phyloP scores from a whole-genome alignment of 2,888 invertebrate genomes.

The Cataglyphis albicans region DNA sequence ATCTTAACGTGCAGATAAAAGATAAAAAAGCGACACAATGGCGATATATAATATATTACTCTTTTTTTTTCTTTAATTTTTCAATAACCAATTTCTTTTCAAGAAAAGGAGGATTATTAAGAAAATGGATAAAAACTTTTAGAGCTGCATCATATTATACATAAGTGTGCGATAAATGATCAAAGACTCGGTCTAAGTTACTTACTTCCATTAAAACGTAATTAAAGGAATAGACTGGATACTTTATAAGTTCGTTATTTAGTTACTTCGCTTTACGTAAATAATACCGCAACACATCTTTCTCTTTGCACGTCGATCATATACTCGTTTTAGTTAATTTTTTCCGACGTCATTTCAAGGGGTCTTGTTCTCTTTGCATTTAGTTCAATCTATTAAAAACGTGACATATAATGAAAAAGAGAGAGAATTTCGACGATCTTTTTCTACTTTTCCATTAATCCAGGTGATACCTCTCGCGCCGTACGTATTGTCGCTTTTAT shows the following conservation, averaged over 20 bases:
- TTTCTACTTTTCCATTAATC: slow-evolving; percentile 44
- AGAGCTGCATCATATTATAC: slow-evolving; percentile 25
- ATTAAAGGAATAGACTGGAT: slow-evolving; percentile 45
- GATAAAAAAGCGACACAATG: background rate
- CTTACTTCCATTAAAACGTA: slow-evolving; percentile 40
- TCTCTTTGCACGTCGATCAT: slow-evolving; percentile 30
- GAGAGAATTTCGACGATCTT: slow-evolving; percentile 43
- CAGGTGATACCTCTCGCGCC: slow-evolving; percentile 23
- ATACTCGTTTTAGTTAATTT: slow-evolving; percentile 45
- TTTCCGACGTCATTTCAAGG: slow-evolving; percentile 4
- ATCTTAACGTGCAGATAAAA: slow-evolving; percentile 3
- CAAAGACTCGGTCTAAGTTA: slow-evolving; percentile 32
- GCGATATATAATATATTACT: background rate
- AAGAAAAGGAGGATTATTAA: background rate
- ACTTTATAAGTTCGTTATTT: slow-evolving; percentile 49
- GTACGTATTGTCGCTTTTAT: background rate
- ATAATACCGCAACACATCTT: slow-evolving; percentile 34
- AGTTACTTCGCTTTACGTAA: slow-evolving; percentile 42
- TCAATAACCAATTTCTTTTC: background rate
- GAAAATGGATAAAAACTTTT: slow-evolving; percentile 11
- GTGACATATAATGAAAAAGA: slow-evolving; percentile 15
- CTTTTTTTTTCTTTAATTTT: background rate
- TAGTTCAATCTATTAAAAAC: slow-evolving; percentile 56
- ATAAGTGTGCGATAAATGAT: slow-evolving; percentile 45
- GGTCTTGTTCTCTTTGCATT: slow-evolving; percentile 14